Evolutionary conservation across 2,113 vertebrate genomes (phyloP).

Genomic region (Tor tambroides): DNA sequence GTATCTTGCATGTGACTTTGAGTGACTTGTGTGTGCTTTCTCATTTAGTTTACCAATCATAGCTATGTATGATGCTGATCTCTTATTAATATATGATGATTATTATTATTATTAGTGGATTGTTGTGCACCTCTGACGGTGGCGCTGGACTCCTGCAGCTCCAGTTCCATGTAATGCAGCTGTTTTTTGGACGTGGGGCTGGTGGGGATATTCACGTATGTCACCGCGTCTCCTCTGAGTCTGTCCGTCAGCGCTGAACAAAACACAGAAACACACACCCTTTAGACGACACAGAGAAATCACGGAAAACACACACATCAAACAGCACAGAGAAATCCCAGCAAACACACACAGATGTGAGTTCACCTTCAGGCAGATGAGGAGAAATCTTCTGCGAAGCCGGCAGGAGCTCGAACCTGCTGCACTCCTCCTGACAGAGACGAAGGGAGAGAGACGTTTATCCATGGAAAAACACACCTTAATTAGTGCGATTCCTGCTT

Average conservation of each 20-base stretch:
- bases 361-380: conserved; percentile 70
- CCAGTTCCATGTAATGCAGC: conserved; percentile 90
- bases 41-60: neutral
- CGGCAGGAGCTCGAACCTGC: conserved; percentile 69
- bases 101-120: too few relatives aligned
- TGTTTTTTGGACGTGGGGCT: conserved; percentile 85
- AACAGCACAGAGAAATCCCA: neutral
- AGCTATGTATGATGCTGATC: neutral
- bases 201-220: conserved; percentile 87
- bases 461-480: conserved; percentile 14
- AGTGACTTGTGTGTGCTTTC: neutral
- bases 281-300: too few relatives aligned
- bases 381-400: conserved; percentile 62
- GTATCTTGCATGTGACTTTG: neutral
- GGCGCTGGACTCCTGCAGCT: conserved; percentile 78
- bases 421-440: conserved; percentile 70
- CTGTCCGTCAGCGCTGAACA: conserved; percentile 68
- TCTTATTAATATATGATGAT: neutral
- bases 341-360: neutral
- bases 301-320: neutral
- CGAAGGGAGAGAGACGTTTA: neutral
- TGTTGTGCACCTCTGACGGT: conserved; percentile 78
- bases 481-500: neutral
- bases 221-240: conserved; percentile 73
- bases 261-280: conserved; percentile 61